Percentiles rank a stretch among this genome's conserved stretches.
Evolutionary conservation across 2,797 vertebrate genomes (phyloP).

Genomic region (Acrocephalus scirpaceus): DNA sequence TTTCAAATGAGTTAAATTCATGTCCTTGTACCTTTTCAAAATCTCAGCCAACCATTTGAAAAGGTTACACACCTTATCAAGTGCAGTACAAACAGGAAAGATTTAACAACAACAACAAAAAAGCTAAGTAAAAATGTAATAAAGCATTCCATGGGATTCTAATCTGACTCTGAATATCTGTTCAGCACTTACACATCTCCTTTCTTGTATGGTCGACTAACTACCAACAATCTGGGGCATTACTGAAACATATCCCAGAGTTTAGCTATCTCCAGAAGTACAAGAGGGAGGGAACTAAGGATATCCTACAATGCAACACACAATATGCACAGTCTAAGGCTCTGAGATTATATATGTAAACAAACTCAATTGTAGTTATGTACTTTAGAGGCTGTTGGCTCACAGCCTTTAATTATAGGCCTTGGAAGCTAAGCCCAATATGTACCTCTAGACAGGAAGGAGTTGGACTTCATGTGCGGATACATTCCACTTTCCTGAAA

Average conservation of each 20-base stretch:
- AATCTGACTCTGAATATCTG: not conserved
- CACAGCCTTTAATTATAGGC: constrained; percentile 9
- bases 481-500: constrained; percentile 37
- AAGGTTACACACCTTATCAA: constrained; percentile 10
- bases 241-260: not conserved
- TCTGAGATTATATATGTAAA: constrained; percentile 36
- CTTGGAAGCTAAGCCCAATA: constrained; percentile 15
- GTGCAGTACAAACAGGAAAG: constrained; percentile 15
- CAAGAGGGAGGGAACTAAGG: not conserved
- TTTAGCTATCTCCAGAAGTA: not conserved
- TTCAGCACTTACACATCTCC: not conserved
- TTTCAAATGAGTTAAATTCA: constrained; percentile 35
- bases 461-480: not conserved
- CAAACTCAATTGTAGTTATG: constrained; percentile 19
- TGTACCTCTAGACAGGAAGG: constrained; percentile 49
- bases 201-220: not conserved
- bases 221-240: not conserved
- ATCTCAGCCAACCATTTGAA: not conserved
- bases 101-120: not conserved
- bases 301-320: constrained; percentile 31
- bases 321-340: not conserved
- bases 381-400: constrained; percentile 25
- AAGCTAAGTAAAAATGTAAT: not conserved
- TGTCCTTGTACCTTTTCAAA: not conserved
- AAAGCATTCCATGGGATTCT: not conserved